These are phyloP conservation scores for Apodemia duryi DNA, from an alignment of 2,888 invertebrate species.

Conservation along the genomic window DNA sequence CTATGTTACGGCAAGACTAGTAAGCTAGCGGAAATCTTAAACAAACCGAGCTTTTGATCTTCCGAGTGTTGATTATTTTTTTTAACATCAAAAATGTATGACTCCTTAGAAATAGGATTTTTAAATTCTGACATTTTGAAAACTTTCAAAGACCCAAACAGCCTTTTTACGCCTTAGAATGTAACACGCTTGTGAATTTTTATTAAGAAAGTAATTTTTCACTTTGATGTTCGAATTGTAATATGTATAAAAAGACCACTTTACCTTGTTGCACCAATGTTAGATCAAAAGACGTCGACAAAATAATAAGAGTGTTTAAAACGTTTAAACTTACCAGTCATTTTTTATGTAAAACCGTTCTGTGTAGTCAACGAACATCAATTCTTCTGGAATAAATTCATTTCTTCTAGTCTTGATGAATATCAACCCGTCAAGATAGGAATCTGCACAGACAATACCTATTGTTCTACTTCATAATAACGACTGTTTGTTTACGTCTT, in stretches of 20 bases:
- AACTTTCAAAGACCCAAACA: background rate
- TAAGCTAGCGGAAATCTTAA: background rate
- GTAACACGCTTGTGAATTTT: background rate
- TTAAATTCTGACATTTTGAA: background rate
- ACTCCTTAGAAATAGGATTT: background rate
- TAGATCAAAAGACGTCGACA: background rate
- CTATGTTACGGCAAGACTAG: too few relatives aligned
- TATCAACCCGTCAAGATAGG: conserved; percentile 8
- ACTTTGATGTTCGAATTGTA: background rate
- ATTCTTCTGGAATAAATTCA: conserved; percentile 10
- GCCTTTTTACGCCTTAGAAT: conserved; percentile 5
- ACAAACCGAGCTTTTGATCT: too few relatives aligned
- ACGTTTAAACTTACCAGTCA: conserved; percentile 1
- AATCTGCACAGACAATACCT: conserved; percentile 1
- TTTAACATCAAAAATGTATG: too few relatives aligned
- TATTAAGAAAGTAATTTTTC: background rate
- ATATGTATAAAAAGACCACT: conserved; percentile 9
- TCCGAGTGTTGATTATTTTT: background rate
- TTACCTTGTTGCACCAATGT: background rate
- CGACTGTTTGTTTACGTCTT: background rate
- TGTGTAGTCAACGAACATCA: conserved; percentile 1
- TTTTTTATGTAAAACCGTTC: conserved; percentile 8
- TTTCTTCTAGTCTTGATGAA: conserved; percentile 11
- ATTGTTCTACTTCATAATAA: background rate
- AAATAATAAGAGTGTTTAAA: background rate